phyloP scores from a whole-genome alignment of 2,113 vertebrate genomes.

The Butorides virescens region DNA sequence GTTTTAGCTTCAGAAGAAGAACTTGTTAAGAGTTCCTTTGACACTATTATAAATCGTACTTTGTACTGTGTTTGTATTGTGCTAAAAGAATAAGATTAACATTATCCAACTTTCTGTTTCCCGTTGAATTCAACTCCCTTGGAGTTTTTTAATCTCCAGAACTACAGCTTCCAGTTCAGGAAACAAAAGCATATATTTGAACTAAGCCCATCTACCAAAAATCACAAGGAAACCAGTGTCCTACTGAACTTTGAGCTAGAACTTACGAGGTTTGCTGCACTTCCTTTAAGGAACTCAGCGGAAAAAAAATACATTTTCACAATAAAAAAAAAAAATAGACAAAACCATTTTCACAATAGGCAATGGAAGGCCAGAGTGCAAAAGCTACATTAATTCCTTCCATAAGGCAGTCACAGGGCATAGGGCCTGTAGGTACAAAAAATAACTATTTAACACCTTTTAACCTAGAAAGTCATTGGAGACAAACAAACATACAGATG shows the following conservation, averaged over 20 bases:
- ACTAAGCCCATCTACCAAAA: not conserved
- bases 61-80: not conserved
- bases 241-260: not conserved
- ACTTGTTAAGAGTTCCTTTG: not conserved
- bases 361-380: not conserved
- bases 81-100: not conserved
- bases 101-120: conserved; percentile 2
- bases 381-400: not conserved
- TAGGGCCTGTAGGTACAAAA: not conserved
- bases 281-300: not conserved
- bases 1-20: not conserved
- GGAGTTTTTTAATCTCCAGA: not conserved
- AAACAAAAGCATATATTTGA: not conserved
- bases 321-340: not conserved
- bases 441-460: not conserved
- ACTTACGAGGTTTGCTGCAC: not conserved
- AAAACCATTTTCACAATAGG: not conserved
- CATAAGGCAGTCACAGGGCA: not conserved
- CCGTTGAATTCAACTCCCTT: not conserved
- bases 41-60: not conserved
- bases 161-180: not conserved
- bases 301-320: not conserved
- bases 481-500: not conserved
- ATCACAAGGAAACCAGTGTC: not conserved
- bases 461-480: not conserved